Evolutionary conservation across 2,797 vertebrate genomes (phyloP).

Genomic region (Lagodon rhomboides): DNA sequence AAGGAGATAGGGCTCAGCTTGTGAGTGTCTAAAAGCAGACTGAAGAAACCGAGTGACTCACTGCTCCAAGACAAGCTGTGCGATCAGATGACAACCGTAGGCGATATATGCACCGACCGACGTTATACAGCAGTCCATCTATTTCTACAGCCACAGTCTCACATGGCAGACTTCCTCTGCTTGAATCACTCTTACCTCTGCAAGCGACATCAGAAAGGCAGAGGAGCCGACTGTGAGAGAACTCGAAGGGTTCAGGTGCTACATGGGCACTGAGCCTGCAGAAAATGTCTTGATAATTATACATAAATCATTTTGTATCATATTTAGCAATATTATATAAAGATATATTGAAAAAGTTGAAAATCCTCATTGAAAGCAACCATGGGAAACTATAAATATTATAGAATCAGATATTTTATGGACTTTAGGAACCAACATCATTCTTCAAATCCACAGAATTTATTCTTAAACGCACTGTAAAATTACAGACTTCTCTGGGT

Average conservation of each 20-base stretch:
- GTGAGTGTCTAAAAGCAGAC: conserved; percentile 75
- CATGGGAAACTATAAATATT: background rate
- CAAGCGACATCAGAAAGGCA: background rate
- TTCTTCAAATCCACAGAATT: background rate
- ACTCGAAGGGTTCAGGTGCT: background rate
- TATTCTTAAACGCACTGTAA: background rate
- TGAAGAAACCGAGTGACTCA: conserved; percentile 68
- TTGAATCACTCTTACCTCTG: conserved; percentile 4
- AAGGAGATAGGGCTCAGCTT: conserved; percentile 58
- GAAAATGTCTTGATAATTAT: background rate
- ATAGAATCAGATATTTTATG: background rate
- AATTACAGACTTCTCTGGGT: too few relatives aligned
- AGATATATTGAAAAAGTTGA: background rate
- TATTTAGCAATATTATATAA: too few relatives aligned
- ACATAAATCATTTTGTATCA: background rate
- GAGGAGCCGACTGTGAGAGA: background rate
- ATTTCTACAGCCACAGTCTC: conserved; percentile 38
- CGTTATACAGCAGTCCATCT: conserved; percentile 32
- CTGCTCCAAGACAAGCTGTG: conserved; percentile 36
- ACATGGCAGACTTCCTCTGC: conserved; percentile 15
- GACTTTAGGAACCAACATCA: background rate
- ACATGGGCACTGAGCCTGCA: background rate
- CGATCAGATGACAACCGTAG: conserved; percentile 67
- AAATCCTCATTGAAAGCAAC: background rate
- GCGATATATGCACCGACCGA: conserved; percentile 39